Percentiles rank a stretch among this genome's conserved stretches.
These are phyloP conservation scores for Phenacoccus solenopsis DNA, from an alignment of 1,140 invertebrate species.

Conservation along the genomic window DNA sequence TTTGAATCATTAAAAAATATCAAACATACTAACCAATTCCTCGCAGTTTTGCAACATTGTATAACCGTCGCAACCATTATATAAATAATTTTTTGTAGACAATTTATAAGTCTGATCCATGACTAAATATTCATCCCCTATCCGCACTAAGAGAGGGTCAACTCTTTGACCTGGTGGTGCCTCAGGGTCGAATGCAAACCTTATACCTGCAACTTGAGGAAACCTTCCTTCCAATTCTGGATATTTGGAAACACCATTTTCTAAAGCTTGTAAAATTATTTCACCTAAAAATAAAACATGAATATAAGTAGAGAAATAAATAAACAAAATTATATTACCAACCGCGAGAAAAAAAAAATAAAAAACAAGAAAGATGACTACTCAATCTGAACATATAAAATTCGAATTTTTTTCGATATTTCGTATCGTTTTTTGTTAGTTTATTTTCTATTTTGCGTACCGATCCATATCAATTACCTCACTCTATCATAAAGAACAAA, in stretches of 20 bases:
- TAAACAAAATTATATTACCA: background rate
- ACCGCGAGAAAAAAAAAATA: background rate
- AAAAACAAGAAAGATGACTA: background rate
- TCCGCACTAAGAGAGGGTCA: conserved; percentile 53
- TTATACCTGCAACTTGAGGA: conserved; percentile 65
- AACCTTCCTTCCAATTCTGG: conserved; percentile 71
- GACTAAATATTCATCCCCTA: conserved; percentile 71
- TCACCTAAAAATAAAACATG: conserved; percentile 40
- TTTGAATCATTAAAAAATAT: background rate
- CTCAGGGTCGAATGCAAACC: conserved; percentile 70
- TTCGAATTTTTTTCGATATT: too few relatives aligned
- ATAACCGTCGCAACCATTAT: conserved; percentile 72
- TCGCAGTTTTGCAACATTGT: conserved; percentile 57
- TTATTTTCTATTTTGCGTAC: too few relatives aligned
- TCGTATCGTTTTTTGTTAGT: too few relatives aligned
- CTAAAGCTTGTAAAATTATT: conserved; percentile 55
- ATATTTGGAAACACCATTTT: conserved; percentile 65
- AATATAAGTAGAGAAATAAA: background rate
- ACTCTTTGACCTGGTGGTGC: conserved; percentile 55
- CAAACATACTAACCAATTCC: conserved; percentile 46
- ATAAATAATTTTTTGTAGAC: conserved; percentile 68
- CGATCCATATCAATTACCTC: too few relatives aligned
- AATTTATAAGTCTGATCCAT: conserved; percentile 57
- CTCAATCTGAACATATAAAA: too few relatives aligned
- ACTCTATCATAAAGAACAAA: too few relatives aligned